Base-by-base conservation (phyloP, 1,140 invertebrate species). In the Drosophila ironensis region DNA sequence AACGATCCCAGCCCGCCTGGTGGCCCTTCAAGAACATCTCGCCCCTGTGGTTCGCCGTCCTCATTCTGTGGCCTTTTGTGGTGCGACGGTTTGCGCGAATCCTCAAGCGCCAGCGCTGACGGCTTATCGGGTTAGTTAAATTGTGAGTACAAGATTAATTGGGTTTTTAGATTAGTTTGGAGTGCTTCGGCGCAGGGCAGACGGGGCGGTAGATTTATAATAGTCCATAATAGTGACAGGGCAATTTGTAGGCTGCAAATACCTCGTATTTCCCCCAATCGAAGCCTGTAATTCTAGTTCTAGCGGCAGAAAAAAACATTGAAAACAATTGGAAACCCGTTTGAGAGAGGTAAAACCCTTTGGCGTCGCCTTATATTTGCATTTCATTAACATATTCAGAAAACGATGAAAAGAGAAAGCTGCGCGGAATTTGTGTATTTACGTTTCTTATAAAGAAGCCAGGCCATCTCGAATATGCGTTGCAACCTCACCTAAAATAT, bases 31-130 rank as follows among this genome's bases (percentile, higher is more conserved):
- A 74, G 16, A 90, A 92, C 50, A 91, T 93, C 44, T 92, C 92
- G 1, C 91, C 92, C 2, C 75, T 90, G 19, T 90, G 93, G 66
- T 91, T 93, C 19, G 82, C 90, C 12, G 87, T 93, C 24, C 72
- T 93, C 42, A 90, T 93, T 12, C 25, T 92, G 11, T 94, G 93
- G 93, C 93, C 93, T 12, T 93, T 94, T 66, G 25, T 93, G 19
- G 91, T 91, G 28, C 47, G 73, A 47, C 82, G 86, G 6, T 54
- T 89, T 35, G 69, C 66, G 11, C 60, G 71, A 25, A 11, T 84
- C 56, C 41, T 86, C 19, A 73, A 82, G 19, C 68, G 64, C 38
- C 71, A 24, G 45, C 80, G 74, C 57, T 84, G 78, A 84, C 73
- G 25, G 8, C 14, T 11, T 42, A 4, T 42, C 22, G 61, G 60